Evolutionary conservation across 2,888 invertebrate genomes (phyloP), one percentile per base, ranked within the genome.

Genomic region (Sphaerophoria taeniata): DNA sequence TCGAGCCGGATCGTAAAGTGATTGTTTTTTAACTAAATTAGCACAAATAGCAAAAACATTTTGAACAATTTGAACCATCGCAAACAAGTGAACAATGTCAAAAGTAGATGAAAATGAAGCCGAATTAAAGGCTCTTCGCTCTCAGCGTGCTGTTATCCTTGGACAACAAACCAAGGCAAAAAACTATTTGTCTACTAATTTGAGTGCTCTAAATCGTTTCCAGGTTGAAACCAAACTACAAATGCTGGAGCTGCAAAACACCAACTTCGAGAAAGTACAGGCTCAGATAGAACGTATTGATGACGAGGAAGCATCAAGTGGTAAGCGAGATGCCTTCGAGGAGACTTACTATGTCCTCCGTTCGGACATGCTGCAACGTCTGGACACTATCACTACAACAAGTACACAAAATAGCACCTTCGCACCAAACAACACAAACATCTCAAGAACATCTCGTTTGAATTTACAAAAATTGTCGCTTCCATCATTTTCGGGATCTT

Each of bases 381-480:
- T 45, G 0, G 45, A 45, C 12, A 45, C 45, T 11, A 7, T 51
- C 24, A 3, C 51, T 3, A 24, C 24, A 51, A 6, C 24, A 24
- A 51, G 7, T 51, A 3, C 31, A 5, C 51, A 14, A 51, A 24
- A 51, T 33, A 5, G 55, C 55, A 55, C 55, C 55, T 33, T 34
- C 55, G 55, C 55, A 55, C 58, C 39, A 36, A 58, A 58, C 7
- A 58, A 36, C 4, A 39, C 34, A 3, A 58, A 4, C 7, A 39
- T 6, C 9, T 14, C 36, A 4, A 5, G 34, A 4, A 36, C 2
- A 1, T 56, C 36, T 56, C 67, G 47, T 4, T 16, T 71, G 11
- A 58, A 86, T 9, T 49, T 81, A 1, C 78, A 78, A 65, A 72
- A 65, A 31, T 36, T 82, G 5, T 73, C 70, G 6, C 36, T 81